Evolutionary conservation across 2,113 vertebrate species (phyloP).

Genomic region (Chloroceryle aenea): DNA sequence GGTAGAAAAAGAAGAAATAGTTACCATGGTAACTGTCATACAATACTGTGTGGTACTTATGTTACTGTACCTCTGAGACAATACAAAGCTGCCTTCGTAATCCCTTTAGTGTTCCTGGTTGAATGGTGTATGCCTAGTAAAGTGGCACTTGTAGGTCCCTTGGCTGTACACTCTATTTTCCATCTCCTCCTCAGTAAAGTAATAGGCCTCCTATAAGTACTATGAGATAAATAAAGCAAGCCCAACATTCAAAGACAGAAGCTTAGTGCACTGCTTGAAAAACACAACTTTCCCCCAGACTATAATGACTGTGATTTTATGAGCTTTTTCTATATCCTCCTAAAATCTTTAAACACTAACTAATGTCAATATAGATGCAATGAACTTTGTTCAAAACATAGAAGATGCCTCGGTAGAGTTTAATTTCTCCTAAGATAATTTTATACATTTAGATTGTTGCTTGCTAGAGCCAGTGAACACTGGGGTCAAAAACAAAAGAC

Average conservation of each 20-base stretch:
- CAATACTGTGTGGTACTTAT: constrained; percentile 2
- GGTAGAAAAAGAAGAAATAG: neutral
- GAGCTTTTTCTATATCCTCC: neutral
- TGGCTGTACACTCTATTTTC: constrained; percentile 10
- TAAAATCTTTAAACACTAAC: constrained; percentile 15
- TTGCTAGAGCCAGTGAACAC: neutral
- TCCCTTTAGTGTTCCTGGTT: constrained; percentile 57
- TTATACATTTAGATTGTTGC: neutral
- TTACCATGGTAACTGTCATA: constrained; percentile 67
- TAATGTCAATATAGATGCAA: neutral
- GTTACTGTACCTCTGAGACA: constrained; percentile 58
- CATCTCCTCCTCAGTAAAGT: neutral
- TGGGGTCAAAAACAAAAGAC: neutral
- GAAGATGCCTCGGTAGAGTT: neutral
- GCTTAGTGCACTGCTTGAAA: neutral
- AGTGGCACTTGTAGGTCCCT: constrained; percentile 49
- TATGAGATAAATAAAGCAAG: neutral
- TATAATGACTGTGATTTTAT: constrained; percentile 3
- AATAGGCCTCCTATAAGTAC: neutral
- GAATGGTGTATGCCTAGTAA: constrained; percentile 46
- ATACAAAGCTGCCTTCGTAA: constrained; percentile 45
- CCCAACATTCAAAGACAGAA: neutral
- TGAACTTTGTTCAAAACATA: neutral
- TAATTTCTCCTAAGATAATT: constrained; percentile 13
- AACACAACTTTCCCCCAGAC: constrained; percentile 18